These are phyloP conservation scores for Drosophila erecta DNA, from an alignment of 1,140 invertebrate species.

Conservation along the genomic window DNA sequence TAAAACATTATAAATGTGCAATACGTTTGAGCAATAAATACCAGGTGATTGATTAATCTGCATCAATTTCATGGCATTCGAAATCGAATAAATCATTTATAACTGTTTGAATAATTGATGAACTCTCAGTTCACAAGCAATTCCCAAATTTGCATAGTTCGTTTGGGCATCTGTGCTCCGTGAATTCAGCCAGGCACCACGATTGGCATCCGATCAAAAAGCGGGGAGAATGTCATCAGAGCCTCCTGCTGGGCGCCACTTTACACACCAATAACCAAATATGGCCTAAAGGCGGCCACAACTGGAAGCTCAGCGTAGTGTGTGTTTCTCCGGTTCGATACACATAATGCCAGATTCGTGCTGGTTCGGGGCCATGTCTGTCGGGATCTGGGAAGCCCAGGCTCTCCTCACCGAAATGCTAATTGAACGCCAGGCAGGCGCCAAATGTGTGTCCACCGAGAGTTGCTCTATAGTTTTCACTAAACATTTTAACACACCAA, in stretches of 20 bases:
- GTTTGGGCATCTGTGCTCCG: background rate
- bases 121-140: background rate
- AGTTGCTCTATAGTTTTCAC: constrained; percentile 6
- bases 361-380: constrained; percentile 58
- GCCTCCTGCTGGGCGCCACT: constrained; percentile 40
- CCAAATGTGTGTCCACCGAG: constrained; percentile 38
- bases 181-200: background rate
- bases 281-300: constrained; percentile 30
- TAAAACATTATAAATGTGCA: background rate
- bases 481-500: constrained; percentile 4
- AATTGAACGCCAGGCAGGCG: constrained; percentile 65
- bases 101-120: constrained; percentile 1
- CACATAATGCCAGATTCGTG: constrained; percentile 54
- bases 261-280: constrained; percentile 46
- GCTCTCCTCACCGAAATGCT: constrained; percentile 55
- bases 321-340: constrained; percentile 12
- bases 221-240: constrained; percentile 56
- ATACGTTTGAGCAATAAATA: background rate
- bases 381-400: constrained; percentile 18
- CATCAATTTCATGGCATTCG: constrained; percentile 3
- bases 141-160: constrained; percentile 10
- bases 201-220: constrained; percentile 6
- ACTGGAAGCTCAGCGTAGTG: constrained; percentile 9
- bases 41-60: constrained; percentile 15
- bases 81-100: constrained; percentile 9